These are phyloP conservation scores for Parus major DNA, from an alignment of 2,113 vertebrate genomes.

Conservation along the genomic window DNA sequence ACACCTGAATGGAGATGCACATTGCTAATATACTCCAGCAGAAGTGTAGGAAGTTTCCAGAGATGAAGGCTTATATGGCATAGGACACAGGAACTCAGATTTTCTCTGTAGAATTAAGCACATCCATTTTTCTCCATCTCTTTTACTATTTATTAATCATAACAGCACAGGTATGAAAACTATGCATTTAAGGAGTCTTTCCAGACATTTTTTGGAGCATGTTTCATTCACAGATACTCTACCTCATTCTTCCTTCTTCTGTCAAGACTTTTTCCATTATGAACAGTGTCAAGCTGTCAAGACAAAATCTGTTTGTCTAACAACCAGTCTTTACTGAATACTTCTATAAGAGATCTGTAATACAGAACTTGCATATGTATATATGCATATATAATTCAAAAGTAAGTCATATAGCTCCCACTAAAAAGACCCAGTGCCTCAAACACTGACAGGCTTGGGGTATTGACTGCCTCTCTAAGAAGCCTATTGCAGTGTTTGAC, in stretches of 20 bases:
- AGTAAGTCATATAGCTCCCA: background rate
- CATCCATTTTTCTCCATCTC: background rate
- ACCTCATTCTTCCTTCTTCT: background rate
- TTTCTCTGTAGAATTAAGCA: background rate
- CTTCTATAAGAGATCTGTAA: background rate
- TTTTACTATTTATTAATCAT: background rate
- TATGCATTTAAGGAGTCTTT: background rate
- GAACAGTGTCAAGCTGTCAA: background rate
- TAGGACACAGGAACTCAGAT: background rate
- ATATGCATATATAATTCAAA: background rate
- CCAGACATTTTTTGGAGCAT: background rate
- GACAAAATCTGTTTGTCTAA: background rate
- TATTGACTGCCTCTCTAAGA: background rate
- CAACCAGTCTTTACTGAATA: background rate
- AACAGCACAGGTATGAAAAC: background rate
- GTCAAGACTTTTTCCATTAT: background rate
- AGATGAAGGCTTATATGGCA: background rate
- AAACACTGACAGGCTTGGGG: background rate
- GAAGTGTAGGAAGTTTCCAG: background rate
- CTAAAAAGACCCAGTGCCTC: background rate
- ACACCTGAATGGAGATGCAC: background rate
- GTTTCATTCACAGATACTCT: background rate
- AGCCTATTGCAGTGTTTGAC: background rate
- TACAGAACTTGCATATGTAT: background rate
- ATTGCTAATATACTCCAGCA: background rate